Evolutionary conservation across 2,888 invertebrate genomes (phyloP).

Genomic region (Willowsia nigromaculata): DNA sequence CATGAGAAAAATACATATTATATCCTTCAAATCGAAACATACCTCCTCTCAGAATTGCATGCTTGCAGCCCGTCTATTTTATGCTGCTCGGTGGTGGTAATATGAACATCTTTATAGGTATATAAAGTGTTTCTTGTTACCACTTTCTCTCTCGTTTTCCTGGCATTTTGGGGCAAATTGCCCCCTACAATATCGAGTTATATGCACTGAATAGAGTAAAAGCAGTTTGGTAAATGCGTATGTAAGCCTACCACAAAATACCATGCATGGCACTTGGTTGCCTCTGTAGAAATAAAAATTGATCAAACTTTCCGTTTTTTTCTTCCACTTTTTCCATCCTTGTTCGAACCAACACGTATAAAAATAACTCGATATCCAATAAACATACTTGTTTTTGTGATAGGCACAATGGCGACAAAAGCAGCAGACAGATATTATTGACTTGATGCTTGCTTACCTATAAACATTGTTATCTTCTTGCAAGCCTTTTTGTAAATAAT

Average conservation of each 20-base stretch:
- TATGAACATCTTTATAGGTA: constrained; percentile 42
- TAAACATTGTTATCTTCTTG: background rate
- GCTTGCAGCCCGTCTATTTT: background rate
- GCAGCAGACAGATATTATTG: background rate
- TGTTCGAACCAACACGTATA: constrained; percentile 12
- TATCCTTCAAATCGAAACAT: background rate
- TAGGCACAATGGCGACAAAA: background rate
- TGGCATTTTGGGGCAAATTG: constrained; percentile 51
- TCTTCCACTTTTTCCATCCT: background rate
- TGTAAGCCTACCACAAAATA: background rate
- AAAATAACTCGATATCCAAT: background rate
- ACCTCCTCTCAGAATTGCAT: background rate
- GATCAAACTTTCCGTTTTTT: constrained; percentile 58
- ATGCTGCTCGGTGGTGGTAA: constrained; percentile 17
- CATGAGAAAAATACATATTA: background rate
- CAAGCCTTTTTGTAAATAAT: constrained; percentile 33
- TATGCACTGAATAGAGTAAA: background rate
- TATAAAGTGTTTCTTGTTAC: constrained; percentile 49
- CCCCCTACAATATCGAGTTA: constrained; percentile 30
- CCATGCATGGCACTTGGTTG: background rate
- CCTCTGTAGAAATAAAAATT: constrained; percentile 42
- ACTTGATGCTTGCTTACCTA: background rate
- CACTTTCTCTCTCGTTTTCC: constrained; percentile 32
- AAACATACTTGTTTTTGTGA: background rate
- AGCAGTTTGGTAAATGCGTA: background rate